phyloP scores from a whole-genome alignment of 30 jellyfish, hydroid and myxozoan species.

The Pelagia noctiluca region DNA sequence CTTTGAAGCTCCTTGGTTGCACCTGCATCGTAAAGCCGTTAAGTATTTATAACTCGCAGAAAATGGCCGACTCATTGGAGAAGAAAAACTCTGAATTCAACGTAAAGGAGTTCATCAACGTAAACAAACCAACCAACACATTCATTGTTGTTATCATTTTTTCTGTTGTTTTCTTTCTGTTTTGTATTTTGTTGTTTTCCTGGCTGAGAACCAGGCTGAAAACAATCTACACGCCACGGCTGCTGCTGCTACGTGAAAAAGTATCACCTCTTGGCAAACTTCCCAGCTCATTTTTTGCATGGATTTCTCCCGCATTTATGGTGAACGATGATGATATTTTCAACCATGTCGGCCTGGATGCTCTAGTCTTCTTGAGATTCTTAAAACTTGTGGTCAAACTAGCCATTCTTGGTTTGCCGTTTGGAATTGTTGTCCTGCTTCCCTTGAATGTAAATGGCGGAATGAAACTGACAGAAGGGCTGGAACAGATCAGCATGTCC shows the following conservation, averaged over 20 bases:
- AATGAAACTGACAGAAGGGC: constrained; percentile 70
- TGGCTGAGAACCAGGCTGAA: constrained; percentile 73
- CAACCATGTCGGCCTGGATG: constrained; percentile 95
- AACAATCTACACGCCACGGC: constrained; percentile 88
- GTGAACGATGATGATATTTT: constrained; percentile 86
- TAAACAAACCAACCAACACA: constrained; percentile 87
- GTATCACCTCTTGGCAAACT: constrained; percentile 69
- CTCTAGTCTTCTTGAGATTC: constrained; percentile 82
- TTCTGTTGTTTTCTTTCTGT: constrained; percentile 50
- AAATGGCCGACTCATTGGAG: too few relatives aligned
- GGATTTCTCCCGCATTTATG: constrained; percentile 88
- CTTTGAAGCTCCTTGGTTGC: too few relatives aligned
- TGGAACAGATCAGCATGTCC: constrained; percentile 88
- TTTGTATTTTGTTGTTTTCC: constrained; percentile 74
- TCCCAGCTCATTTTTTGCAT: constrained; percentile 81
- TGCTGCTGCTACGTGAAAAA: constrained; percentile 76
- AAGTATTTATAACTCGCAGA: too few relatives aligned
- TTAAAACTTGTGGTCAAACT: constrained; percentile 72
- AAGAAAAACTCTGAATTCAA: too few relatives aligned
- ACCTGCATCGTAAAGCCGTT: too few relatives aligned
- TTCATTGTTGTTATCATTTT: constrained; percentile 62
- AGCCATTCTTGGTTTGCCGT: constrained; percentile 86
- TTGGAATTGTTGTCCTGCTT: constrained; percentile 82
- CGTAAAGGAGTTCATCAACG: too few relatives aligned
- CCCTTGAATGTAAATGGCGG: constrained; percentile 93